Conservation (phyloP, 2,113 vertebrate species). For the Poeciliopsis retropinna region DNA sequence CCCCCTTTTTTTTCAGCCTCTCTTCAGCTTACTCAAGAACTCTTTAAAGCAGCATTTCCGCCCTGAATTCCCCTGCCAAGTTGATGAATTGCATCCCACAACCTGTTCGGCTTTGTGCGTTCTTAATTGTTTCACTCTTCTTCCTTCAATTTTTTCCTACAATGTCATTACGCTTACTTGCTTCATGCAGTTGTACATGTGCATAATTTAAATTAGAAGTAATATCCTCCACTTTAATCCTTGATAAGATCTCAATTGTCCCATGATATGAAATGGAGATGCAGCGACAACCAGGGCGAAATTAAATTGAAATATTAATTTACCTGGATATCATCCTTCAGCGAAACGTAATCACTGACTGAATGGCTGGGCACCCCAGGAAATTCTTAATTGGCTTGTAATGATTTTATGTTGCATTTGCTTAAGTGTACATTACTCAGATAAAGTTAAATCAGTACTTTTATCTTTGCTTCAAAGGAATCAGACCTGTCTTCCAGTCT, state of each 20-base stretch:
- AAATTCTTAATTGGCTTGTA: slow-evolving; percentile 70
- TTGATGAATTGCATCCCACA: slow-evolving; percentile 64
- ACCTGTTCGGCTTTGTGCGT: slow-evolving; percentile 53
- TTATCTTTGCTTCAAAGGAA: not conserved
- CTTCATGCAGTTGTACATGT: slow-evolving; percentile 62
- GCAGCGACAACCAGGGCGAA: slow-evolving; percentile 62
- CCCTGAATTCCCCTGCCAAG: slow-evolving; percentile 51
- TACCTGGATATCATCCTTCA: slow-evolving; percentile 77
- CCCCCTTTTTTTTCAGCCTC: slow-evolving; percentile 48
- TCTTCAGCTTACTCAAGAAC: slow-evolving; percentile 68
- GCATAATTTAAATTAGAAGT: slow-evolving; percentile 77
- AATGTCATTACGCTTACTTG: slow-evolving; percentile 63
- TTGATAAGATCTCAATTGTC: slow-evolving; percentile 79
- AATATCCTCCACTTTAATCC: slow-evolving; percentile 79
- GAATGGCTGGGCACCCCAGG: slow-evolving; percentile 67
- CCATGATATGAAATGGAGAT: slow-evolving; percentile 78
- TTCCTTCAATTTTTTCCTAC: slow-evolving; percentile 16
- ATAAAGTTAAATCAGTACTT: not conserved
- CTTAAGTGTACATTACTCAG: slow-evolving; percentile 45
- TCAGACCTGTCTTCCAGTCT: not conserved
- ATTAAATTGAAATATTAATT: slow-evolving; percentile 80
- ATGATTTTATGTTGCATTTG: slow-evolving; percentile 67
- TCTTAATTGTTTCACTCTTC: slow-evolving; percentile 62
- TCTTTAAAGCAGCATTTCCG: slow-evolving; percentile 60
- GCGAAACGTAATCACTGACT: slow-evolving; percentile 74